Base-by-base conservation (phyloP, 1,140 invertebrate species). In the Drosophila orosa region DNA sequence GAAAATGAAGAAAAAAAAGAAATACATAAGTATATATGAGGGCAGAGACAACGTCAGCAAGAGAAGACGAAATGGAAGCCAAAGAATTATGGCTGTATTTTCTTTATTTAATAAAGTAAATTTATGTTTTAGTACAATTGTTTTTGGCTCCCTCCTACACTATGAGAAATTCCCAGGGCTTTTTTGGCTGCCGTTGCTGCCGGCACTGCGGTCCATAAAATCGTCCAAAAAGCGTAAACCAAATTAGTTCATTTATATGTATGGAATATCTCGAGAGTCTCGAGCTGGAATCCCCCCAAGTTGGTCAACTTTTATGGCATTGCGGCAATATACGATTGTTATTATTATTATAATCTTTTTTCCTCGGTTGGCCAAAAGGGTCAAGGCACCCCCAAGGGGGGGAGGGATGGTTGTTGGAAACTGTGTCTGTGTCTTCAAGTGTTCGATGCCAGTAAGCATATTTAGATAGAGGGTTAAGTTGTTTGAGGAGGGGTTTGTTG, bases 211-310 rank as follows among this genome's bases (percentile, higher is more conserved):
- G 39, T 42, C 62, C 59, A 83, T 71, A 84, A 82, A 82, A 83
- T 45, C 42, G 45, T 55, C 73, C 66, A 65, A 50, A 52, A 77
- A 68, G 47, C 58, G 69, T 61, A 77, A 73, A 77, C 45, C 71
- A 89, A 87, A 87, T 87, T 87, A 87, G 79, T 83, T 80, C 63
- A 87, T 86, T 86, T 86, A 75, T 72, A 82, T 78, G 65, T 74
- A 66, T 60, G 67, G 45, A 50, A 66, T 61, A 45, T 58, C 58
- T 50, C 55, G 29, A 52, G 48, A n/a, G n/a, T n/a, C 62, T 35
- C 22, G 29, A 33, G 27, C 39, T 48, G 39, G 50, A 61, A 15
- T 39, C 35, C 44, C 33, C 55, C 42, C 37, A 61, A 78, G 62
- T 86, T 86, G 82, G 81, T 66, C 81, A 85, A 82, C 52, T 82